Percentiles rank a stretch among this genome's conserved stretches.
Conservation (phyloP, 2,797 vertebrate species). For the Sebastes trivittatus region DNA sequence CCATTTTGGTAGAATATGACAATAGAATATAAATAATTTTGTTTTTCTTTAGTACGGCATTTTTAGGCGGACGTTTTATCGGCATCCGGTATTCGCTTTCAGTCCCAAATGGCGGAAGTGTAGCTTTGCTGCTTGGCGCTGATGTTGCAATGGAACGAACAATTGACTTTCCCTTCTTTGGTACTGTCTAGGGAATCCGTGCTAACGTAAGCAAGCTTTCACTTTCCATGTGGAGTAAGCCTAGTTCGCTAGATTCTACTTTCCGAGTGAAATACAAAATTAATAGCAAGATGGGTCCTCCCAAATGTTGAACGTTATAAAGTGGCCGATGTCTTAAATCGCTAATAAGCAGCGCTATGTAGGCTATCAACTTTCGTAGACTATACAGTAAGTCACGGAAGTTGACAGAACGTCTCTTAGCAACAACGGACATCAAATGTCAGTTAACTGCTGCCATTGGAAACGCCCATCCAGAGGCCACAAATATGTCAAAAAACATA, state of each 20-base stretch:
- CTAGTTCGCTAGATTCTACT: background rate
- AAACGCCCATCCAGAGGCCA: background rate
- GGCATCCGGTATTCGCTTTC: accelerated
- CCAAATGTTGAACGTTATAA: background rate
- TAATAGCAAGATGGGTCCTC: background rate
- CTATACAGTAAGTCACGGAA: background rate
- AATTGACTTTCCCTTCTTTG: too few species aligned
- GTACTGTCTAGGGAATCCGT: too few species aligned
- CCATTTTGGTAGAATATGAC: too few species aligned
- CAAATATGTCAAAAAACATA: background rate
- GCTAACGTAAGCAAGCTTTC: background rate
- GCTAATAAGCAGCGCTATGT: background rate
- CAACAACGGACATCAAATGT: background rate
- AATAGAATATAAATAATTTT: too few species aligned
- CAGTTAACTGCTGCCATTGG: background rate
- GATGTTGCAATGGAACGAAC: too few species aligned
- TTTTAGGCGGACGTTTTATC: too few species aligned
- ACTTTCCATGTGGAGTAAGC: background rate
- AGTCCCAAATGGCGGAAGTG: too few species aligned
- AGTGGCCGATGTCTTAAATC: background rate
- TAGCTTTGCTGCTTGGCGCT: too few species aligned
- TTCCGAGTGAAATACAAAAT: background rate
- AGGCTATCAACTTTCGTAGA: background rate
- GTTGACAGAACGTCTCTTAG: background rate
- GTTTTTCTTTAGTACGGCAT: too few species aligned